Percentiles rank a stretch among this genome's conserved stretches.
phyloP scores from a whole-genome alignment of 2,888 invertebrate species.

The Clanis bilineata region DNA sequence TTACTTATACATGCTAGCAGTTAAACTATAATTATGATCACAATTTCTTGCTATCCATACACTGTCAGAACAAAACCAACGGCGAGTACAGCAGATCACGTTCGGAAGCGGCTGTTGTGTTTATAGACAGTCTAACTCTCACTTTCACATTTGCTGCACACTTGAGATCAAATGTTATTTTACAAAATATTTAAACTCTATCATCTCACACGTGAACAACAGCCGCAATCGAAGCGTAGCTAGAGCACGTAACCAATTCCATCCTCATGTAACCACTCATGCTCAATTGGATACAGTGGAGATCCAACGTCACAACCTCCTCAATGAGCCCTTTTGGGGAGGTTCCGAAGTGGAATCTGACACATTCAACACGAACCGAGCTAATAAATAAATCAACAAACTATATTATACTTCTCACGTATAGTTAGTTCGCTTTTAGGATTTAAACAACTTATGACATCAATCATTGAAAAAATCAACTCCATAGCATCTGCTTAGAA shows the following conservation, averaged over 20 bases:
- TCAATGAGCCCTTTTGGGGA: slow-evolving; percentile 34
- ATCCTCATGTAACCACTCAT: slow-evolving; percentile 39
- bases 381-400: slow-evolving; percentile 49
- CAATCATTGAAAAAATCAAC: slow-evolving; percentile 25
- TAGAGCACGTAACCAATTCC: slow-evolving; percentile 34
- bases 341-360: slow-evolving; percentile 36
- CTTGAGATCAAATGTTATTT: slow-evolving; percentile 82
- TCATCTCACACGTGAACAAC: slow-evolving; percentile 73
- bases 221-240: slow-evolving; percentile 51
- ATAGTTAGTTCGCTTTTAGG: slow-evolving; percentile 39
- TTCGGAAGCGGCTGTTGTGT: slow-evolving; percentile 60
- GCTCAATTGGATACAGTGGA: slow-evolving; percentile 29
- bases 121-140: slow-evolving; percentile 63
- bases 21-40: slow-evolving; percentile 81
- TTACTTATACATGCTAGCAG: slow-evolving; percentile 74
- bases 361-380: slow-evolving; percentile 25
- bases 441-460: slow-evolving; percentile 27
- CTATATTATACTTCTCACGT: slow-evolving; percentile 78
- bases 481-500: slow-evolving; percentile 24
- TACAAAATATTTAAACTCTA: slow-evolving; percentile 74
- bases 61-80: slow-evolving; percentile 60
- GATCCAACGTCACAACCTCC: slow-evolving; percentile 35
- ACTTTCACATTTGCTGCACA: slow-evolving; percentile 78
- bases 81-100: slow-evolving; percentile 44
- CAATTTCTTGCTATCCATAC: slow-evolving; percentile 79